Percentiles rank a stretch among this genome's conserved stretches.
Evolutionary conservation across 2,113 vertebrate genomes (phyloP).

Genomic region (Nestor notabilis): DNA sequence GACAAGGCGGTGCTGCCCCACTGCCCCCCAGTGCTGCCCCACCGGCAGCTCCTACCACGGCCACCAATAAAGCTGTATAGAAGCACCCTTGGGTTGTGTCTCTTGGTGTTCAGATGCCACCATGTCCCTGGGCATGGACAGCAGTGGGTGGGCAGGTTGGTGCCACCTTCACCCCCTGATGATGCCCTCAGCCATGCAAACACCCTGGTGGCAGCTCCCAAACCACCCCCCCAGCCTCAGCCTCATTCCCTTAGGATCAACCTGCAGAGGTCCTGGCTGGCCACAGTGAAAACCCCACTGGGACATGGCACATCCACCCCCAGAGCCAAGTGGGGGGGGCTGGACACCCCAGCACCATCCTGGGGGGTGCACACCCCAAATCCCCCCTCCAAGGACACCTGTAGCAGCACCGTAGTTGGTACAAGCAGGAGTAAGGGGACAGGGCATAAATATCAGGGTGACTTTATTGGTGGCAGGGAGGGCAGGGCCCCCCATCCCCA

Average conservation of each 20-base stretch:
- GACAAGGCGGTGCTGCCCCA: background rate
- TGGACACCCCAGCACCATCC: background rate
- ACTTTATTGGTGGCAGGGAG: conserved; percentile 25
- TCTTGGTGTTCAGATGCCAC: background rate
- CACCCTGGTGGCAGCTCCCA: too few species aligned
- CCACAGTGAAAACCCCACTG: background rate
- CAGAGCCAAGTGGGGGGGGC: background rate
- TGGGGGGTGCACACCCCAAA: background rate
- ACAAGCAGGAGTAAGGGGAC: background rate
- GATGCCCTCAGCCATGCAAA: background rate
- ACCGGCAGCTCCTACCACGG: fast-evolving
- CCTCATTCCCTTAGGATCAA: background rate
- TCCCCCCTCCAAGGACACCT: background rate
- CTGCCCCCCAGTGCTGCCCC: too few species aligned
- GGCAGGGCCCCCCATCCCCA: background rate
- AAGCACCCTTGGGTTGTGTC: background rate
- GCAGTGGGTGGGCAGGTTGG: background rate
- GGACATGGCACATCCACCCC: background rate
- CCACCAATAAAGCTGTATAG: conserved; percentile 1
- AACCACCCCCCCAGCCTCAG: too few species aligned
- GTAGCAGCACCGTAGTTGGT: background rate
- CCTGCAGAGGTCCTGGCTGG: background rate
- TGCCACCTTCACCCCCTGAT: background rate
- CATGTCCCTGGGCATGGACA: background rate
- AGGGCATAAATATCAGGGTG: conserved; percentile 19